Base-by-base conservation (phyloP, 2,797 vertebrate species). In the Sebastes oblongus region DNA sequence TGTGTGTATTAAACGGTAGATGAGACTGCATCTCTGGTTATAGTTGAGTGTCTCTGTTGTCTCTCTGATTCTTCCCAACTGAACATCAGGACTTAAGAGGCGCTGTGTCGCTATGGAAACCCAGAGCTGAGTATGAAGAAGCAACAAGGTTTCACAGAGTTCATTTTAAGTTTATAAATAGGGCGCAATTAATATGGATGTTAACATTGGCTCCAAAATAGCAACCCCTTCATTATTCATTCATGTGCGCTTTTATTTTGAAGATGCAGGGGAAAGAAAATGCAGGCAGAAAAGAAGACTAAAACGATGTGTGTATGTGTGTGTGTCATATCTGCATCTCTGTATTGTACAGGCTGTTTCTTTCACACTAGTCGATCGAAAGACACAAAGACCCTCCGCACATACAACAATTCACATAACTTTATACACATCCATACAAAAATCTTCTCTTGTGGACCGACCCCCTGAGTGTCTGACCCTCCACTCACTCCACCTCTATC, bases 41-140 rank as follows among this genome's bases (percentile, higher is more conserved):
- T 69, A 64, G 56, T 52, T 6, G 62, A 78, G 36, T 65, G 46
- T 72, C 66, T 72, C 42, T 18, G 56, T 78, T 75, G 77, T 85
- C 52, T 71, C 52, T 72, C 78, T 76, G 80, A 62, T 75, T 85
- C 60, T 77, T 80, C 64, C 74, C 55, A 36, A 59, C 66, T 39
- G 70, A 78, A 79, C 75, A 72, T 72, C 72, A 66, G 80, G 79
- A 81, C 74, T 85, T 68, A 42, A 61, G 52, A 82, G 80, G 77
- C 55, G 20, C 83, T 75, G 86, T 78, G 94, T 94, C 90, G 75
- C 94, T 90, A 94, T 95, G 90, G 92, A 90, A 94, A 94, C 92
- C 72, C 46, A n/a, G 46, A 83, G 82, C 86, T 60, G 50, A 82
- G 75, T 84, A 68, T 66, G 68, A 85, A 59, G 62, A 79, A 84